A percentile compares a stretch with the other conserved stretches of the same genome.
Evolutionary conservation across 2,888 invertebrate genomes (phyloP).

Genomic region (Omphaloscelis lunosa): DNA sequence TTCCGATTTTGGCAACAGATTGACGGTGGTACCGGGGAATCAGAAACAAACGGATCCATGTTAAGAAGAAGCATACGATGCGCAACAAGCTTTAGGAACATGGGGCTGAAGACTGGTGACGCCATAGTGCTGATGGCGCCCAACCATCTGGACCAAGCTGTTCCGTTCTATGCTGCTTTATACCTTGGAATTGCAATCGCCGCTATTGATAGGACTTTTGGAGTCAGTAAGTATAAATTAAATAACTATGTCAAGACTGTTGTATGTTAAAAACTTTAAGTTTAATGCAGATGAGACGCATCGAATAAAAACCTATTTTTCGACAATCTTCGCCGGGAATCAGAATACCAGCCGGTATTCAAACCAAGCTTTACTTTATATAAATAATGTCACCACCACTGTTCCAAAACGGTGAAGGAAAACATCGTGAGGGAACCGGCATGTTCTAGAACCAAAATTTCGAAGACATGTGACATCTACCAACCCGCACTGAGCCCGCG

Average conservation of each 20-base stretch:
- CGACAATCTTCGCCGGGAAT: neutral
- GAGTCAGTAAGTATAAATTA: constrained; percentile 45
- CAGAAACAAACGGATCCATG: constrained; percentile 80
- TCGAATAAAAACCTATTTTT: neutral
- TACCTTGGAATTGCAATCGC: constrained; percentile 80
- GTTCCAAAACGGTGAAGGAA: too few species aligned
- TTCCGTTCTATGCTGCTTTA: constrained; percentile 84
- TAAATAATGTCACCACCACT: too few species aligned
- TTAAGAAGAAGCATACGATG: constrained; percentile 79
- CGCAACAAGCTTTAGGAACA: constrained; percentile 78
- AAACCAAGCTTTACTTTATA: too few species aligned
- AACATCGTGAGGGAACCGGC: too few species aligned
- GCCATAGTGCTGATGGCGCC: constrained; percentile 83
- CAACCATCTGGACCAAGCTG: constrained; percentile 81
- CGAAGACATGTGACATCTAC: too few species aligned
- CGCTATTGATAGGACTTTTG: constrained; percentile 62
- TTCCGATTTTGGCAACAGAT: constrained; percentile 70
- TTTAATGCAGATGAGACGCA: neutral
- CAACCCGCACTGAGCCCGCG: too few species aligned
- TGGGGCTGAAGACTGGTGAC: constrained; percentile 80
- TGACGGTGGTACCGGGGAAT: constrained; percentile 81
- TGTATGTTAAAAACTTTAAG: neutral
- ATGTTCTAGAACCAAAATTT: too few species aligned
- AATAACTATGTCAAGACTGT: neutral
- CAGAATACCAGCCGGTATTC: too few species aligned